phyloP scores from a whole-genome alignment of 2,113 vertebrate species.

The Gadus macrocephalus region DNA sequence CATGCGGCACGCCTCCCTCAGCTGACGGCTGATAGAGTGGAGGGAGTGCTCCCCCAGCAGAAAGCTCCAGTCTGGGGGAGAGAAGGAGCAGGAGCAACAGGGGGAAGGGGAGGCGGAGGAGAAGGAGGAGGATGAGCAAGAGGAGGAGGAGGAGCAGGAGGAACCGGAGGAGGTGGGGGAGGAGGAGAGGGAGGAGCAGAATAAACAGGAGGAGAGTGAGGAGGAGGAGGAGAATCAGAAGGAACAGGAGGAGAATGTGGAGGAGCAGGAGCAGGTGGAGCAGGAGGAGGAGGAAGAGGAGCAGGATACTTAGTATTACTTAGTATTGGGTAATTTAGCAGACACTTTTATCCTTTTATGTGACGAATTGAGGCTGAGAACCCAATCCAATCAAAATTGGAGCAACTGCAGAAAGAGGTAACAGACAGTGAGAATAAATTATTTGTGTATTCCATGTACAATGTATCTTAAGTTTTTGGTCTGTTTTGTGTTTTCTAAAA shows the following conservation, averaged over 20 bases:
- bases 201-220: too few species aligned
- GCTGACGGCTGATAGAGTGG: slow-evolving; percentile 90
- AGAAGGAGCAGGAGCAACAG: not conserved
- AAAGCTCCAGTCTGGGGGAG: slow-evolving; percentile 88
- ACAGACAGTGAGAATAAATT: too few species aligned
- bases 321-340: too few species aligned
- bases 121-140: not conserved
- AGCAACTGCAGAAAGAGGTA: too few species aligned
- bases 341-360: too few species aligned
- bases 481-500: too few species aligned
- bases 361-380: too few species aligned
- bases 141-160: slow-evolving; percentile 33
- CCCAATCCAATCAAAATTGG: too few species aligned
- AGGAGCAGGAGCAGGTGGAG: slow-evolving; percentile 32
- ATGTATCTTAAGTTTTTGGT: too few species aligned
- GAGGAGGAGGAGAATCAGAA: not conserved
- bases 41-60: slow-evolving; percentile 94
- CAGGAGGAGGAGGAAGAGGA: too few species aligned
- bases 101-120: not conserved
- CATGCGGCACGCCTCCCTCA: slow-evolving; percentile 92
- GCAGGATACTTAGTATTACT: too few species aligned
- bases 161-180: slow-evolving; percentile 26
- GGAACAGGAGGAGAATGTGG: not conserved
- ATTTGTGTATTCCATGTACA: too few species aligned
- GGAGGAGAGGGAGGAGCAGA: not conserved